Percentiles rank a stretch among this genome's conserved stretches.
These are phyloP conservation scores for Gnathonemus longibarbis DNA, from an alignment of 2,113 vertebrate genomes.

Conservation along the genomic window DNA sequence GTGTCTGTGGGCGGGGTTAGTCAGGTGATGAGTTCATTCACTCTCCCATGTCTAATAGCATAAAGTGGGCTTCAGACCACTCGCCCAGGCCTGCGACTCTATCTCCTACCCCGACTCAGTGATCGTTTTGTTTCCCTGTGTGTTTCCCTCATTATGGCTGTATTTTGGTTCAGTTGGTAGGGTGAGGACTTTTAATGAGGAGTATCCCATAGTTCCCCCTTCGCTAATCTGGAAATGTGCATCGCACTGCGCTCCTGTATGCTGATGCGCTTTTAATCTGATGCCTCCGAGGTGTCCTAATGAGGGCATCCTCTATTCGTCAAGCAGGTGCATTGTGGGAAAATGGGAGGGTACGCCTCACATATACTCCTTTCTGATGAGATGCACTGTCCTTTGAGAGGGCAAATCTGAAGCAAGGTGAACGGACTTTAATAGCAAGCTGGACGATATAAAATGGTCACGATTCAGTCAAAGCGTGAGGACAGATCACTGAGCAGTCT, in stretches of 20 bases:
- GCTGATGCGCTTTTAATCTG: constrained; percentile 65
- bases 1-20: neutral
- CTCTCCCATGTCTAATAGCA: neutral
- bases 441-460: neutral
- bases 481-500: neutral
- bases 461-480: neutral
- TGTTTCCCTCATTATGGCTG: neutral
- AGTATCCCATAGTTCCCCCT: constrained; percentile 25
- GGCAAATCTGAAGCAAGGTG: constrained; percentile 34
- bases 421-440: neutral
- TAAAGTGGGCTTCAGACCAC: neutral
- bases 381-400: constrained; percentile 50
- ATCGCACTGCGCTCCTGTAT: constrained; percentile 44
- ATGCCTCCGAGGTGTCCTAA: constrained; percentile 57
- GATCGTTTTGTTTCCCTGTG: neutral
- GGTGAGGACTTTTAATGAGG: neutral
- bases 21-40: neutral
- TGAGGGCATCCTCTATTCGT: constrained; percentile 52
- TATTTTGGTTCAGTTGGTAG: neutral
- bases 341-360: constrained; percentile 51
- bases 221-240: neutral
- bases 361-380: constrained; percentile 59
- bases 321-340: constrained; percentile 48
- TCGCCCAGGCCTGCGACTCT: neutral
- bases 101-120: neutral